Base-by-base conservation (phyloP, 2,113 vertebrate species). In the Toxotes chatareus region DNA sequence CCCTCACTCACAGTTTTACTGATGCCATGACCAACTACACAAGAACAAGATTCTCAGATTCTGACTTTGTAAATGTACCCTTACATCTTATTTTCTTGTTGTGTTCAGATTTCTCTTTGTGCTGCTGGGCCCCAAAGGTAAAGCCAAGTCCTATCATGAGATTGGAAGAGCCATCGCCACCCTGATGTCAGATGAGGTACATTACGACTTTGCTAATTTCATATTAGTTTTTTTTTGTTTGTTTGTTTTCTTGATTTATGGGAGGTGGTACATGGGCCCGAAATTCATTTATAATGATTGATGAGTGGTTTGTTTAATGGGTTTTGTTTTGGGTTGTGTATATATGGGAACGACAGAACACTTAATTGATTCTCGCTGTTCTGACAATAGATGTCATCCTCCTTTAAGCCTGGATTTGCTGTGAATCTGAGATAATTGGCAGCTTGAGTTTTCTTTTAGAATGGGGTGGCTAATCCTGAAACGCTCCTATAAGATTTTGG, bases 141-240 rank as follows among this genome's bases (percentile, higher is more conserved):
- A 99, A 95, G 97, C 96, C 7, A 99, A 99, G 92, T 98, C 98
- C 44, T 99, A 99, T 68, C 97, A 97, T 27, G 98, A 99, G 93
- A 99, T 99, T 10, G 98, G 98, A 86, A 94, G 98, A 91, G 95
- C 98, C 87, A 99, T 99, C 0, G 98, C 97, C 70, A 99, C 98
- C 0, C 93, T 99, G 91, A 99, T 99, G 98, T 99, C 98, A 0
- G 98, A 99, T 49, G 98, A 99, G 97, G 98, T 99, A 91, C 1
- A 60, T 83, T 3, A 10, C n/a, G 31, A 3, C 3, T 9, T 3
- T 65, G 3, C 14, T 17, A 53, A 4, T 55, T 17, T 60, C 1
- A 36, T 19, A 7, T 23, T 21, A 63, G 7, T 5, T 55, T 34
- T 40, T 40, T 40, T 40, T 40, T 36, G 3, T 36, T 36, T 36